Base-by-base conservation (phyloP, 2,797 vertebrate genomes). In the Crocidura indochinensis region DNA sequence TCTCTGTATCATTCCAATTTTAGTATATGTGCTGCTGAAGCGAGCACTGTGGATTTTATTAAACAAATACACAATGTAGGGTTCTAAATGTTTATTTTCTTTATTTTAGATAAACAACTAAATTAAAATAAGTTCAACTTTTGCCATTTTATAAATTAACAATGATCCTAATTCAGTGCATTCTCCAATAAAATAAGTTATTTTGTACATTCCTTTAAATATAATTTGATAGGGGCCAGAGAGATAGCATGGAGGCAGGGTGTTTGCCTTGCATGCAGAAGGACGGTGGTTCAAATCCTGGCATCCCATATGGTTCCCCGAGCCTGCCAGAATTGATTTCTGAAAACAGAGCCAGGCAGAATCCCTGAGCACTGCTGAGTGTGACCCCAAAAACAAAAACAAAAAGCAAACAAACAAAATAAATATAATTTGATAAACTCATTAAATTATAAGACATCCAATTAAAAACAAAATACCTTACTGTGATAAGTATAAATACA, bases 71-170 rank as follows among this genome's bases (percentile, higher is more conserved):
- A 78, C 75, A 80, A 31, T 91, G 17, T 2, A 86, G 38, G 24
- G 88, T 86, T 84, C 17, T 22, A 81, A 88, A 80, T 49, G 7
- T 8, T 87, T 85, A 69, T 82, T 19, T 80, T 26, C 12, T 88
- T 94, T 90, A 27, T 74, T 77, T 91, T 10, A 84, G 77, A 71
- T 49, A 15, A 78, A 79, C 1, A 82, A 56, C 12, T 29, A 12
- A 64, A 73, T 22, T 31, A 71, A 84, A 67, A 31, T n/a, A 84
- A 27, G 67, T 71, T 49, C 77, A 6, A 81, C 62, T 91, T 90
- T 84, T 31, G 46, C 31, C 9, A 26, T 73, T 53, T 81, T 90
- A 47, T 26, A 87, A 86, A 72, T 83, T 71, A 86, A 3, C 11
- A 68, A 15, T 83, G 31, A 2, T 26, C 14, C 38, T 46, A 20